Base-by-base conservation (phyloP, 2,888 invertebrate genomes). In the Nemotelus nigrinus region DNA sequence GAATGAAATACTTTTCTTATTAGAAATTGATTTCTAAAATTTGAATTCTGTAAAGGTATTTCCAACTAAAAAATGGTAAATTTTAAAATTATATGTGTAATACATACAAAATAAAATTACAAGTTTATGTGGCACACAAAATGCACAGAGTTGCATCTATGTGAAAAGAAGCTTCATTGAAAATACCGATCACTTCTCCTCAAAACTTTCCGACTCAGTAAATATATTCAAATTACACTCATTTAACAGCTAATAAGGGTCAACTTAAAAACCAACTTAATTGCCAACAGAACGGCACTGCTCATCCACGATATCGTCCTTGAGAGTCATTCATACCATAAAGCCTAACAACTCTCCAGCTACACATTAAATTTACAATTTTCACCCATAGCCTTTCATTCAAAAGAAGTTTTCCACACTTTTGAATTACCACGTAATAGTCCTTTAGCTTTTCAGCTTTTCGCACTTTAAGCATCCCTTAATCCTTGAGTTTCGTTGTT, bases 231-330 rank as follows among this genome's bases (percentile, higher is more conserved):
- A 63, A 74, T 74, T 63, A 74, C 74, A 60, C 48, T 25, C 60
- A 48, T 7, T 8, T 63, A 74, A 74, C 48, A 10, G 74, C 50
- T 63, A 74, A 74, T 74, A 74, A 74, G 39, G 74, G 74, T 74
- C 74, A 74, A 41, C 60, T 53, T 63, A 74, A 60, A 58, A 74
- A 63, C 60, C 74, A 74, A 74, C 74, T 63, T 74, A 74, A 74
- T 74, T 70, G 70, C 63, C 74, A 4, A 41, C 43, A 7, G 47
- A 70, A 70, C 10, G 57, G 39, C 63, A 53, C 57, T n/a, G 57
- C 8, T 43, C 63, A 43, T 43, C 4, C 41, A 3, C 60, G 45
- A 47, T 48, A n/a, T 68, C 48, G 48, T 8, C 25, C 4, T 48
- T 25, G 25, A 25, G 25, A 50, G 63, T 48, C 45, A 3, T 74